These are phyloP conservation scores for Indicator maculatus DNA, from an alignment of 2,113 vertebrate genomes.

Conservation along the genomic window DNA sequence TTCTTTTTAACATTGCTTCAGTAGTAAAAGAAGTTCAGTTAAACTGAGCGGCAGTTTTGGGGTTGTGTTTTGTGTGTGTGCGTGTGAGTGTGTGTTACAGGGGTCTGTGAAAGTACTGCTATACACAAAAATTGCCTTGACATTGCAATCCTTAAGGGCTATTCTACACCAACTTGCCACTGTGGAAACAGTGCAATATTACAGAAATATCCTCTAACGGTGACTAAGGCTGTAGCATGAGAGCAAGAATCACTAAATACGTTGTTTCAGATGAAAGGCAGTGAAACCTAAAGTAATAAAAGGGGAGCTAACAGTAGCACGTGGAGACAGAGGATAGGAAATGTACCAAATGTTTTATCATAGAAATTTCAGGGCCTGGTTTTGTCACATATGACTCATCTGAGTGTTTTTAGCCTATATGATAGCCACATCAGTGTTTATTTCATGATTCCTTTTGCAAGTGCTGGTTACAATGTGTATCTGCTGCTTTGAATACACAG, in stretches of 20 bases:
- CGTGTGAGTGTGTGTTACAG: neutral
- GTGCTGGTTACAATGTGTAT: neutral
- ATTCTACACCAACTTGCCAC: neutral
- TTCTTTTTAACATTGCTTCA: neutral
- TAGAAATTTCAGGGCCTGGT: neutral
- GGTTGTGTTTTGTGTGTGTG: too few relatives aligned
- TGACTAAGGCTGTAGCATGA: neutral
- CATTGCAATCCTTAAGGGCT: neutral
- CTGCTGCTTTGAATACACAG: neutral
- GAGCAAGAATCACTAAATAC: neutral
- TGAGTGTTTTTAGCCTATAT: neutral
- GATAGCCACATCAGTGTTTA: neutral
- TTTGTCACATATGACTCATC: neutral
- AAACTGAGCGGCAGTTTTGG: neutral
- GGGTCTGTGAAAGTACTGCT: neutral
- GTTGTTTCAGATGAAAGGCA: neutral
- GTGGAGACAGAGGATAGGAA: neutral
- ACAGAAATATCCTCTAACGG: neutral
- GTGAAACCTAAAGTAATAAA: neutral
- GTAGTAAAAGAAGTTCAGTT: neutral
- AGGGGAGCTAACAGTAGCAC: neutral
- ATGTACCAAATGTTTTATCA: neutral
- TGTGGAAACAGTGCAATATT: neutral
- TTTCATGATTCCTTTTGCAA: neutral
- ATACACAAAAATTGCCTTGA: neutral